These are phyloP conservation scores for Microtus californicus DNA, from an alignment of 2,797 vertebrate species.

Conservation along the genomic window DNA sequence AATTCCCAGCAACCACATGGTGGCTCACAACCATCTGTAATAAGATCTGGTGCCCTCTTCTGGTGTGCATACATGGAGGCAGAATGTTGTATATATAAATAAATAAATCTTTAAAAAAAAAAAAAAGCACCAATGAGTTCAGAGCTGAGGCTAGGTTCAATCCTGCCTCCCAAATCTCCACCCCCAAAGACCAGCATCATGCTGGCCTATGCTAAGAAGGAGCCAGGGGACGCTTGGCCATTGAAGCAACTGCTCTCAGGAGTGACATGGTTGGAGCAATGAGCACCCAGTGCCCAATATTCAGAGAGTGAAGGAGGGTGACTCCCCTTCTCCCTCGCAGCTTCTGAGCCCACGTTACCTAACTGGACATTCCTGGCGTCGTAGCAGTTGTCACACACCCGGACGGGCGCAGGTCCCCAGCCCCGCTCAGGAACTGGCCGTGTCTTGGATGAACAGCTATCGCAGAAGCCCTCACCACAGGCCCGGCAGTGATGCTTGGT, in stretches of 20 bases:
- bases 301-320: neutral
- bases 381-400: slow-evolving; percentile 96
- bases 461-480: slow-evolving; percentile 98
- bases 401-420: slow-evolving; percentile 96
- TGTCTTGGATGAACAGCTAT: slow-evolving; percentile 95
- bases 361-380: slow-evolving; percentile 88
- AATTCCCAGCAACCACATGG: too few relatives aligned
- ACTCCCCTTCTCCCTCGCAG: neutral
- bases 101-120: too few relatives aligned
- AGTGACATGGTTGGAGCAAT: neutral
- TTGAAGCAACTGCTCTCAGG: neutral
- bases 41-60: too few relatives aligned
- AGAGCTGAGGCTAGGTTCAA: neutral
- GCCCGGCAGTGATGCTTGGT: slow-evolving; percentile 98
- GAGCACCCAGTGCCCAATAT: neutral
- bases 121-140: neutral
- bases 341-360: slow-evolving; percentile 85
- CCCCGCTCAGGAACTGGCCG: slow-evolving; percentile 97
- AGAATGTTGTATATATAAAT: too few relatives aligned
- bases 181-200: neutral
- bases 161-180: neutral
- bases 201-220: neutral
- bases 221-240: neutral
- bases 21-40: too few relatives aligned
- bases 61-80: too few relatives aligned